These are phyloP conservation scores for Malurus cyaneus DNA, from an alignment of 2,113 vertebrate species.

Conservation along the genomic window DNA sequence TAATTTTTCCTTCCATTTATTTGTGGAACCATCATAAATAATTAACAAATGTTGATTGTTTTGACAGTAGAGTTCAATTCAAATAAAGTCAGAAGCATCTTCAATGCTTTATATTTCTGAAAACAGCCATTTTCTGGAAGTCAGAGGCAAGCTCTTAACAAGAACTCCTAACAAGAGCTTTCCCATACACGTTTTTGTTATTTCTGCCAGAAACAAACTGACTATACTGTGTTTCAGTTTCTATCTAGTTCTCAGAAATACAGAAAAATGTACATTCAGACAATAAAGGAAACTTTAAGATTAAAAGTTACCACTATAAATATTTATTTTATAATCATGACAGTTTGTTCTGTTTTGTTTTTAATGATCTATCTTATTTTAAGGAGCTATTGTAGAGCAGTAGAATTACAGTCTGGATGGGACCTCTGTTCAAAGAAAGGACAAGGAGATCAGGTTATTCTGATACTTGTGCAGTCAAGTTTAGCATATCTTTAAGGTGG, in stretches of 20 bases:
- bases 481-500: background rate
- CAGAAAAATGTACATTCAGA: background rate
- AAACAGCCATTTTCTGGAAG: background rate
- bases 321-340: background rate
- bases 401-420: background rate
- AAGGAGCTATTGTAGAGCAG: background rate
- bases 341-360: background rate
- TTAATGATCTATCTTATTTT: background rate
- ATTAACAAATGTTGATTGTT: background rate
- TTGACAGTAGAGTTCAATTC: background rate
- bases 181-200: background rate
- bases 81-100: background rate
- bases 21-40: background rate
- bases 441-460: background rate
- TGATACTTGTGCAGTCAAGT: background rate
- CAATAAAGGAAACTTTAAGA: background rate
- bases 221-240: background rate
- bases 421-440: background rate
- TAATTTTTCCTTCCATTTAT: background rate
- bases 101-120: background rate
- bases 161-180: background rate
- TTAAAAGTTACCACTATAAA: background rate
- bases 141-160: background rate
- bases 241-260: background rate
- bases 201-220: background rate